These are phyloP conservation scores for Yoshiicerus persimilis DNA, from an alignment of 1,140 invertebrate species.

Conservation along the genomic window DNA sequence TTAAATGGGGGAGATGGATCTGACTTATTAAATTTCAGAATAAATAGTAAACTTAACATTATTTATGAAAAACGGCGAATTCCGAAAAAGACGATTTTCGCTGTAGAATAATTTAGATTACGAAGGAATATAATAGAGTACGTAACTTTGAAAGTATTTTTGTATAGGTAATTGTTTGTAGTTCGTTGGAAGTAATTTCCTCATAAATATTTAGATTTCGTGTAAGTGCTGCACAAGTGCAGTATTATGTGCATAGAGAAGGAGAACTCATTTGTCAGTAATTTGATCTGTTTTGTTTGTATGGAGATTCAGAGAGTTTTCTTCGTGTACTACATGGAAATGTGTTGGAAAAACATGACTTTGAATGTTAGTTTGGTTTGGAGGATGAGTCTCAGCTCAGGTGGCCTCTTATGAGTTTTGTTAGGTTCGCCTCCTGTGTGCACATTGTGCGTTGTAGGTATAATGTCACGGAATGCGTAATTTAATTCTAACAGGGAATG, in stretches of 20 bases:
- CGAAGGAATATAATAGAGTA: too few relatives aligned
- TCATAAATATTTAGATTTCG: neutral
- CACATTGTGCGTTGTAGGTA: neutral
- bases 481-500: constrained; percentile 13
- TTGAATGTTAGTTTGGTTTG: neutral
- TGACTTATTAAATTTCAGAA: too few relatives aligned
- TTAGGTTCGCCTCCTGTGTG: neutral
- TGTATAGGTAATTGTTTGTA: neutral
- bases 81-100: too few relatives aligned
- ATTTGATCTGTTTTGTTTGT: constrained; percentile 14
- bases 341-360: neutral
- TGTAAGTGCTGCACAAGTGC: neutral
- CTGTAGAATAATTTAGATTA: too few relatives aligned
- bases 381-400: neutral
- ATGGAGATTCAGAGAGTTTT: neutral
- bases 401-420: neutral
- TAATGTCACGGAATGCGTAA: neutral
- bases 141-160: too few relatives aligned
- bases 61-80: too few relatives aligned
- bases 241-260: neutral
- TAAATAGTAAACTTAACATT: too few relatives aligned
- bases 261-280: constrained; percentile 10
- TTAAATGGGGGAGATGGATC: too few relatives aligned
- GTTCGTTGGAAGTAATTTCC: neutral
- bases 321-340: neutral